Conservation (phyloP, 2,113 vertebrate species). For the Anarrhichthys ocellatus region DNA sequence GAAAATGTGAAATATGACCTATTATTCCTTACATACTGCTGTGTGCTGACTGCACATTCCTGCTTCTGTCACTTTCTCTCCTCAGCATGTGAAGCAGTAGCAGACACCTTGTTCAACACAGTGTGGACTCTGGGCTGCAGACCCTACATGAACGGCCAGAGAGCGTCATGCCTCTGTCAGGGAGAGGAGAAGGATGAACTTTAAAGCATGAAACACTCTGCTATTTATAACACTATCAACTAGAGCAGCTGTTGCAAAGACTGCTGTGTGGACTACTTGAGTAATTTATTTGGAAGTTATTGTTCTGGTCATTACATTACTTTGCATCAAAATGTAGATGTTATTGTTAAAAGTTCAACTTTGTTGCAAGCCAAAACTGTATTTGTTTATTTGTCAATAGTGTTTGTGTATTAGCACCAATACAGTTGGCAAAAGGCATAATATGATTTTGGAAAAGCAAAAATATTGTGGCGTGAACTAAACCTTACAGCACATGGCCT, state of each 20-base stretch:
- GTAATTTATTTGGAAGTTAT: conserved; percentile 71
- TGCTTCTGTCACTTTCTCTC: not conserved
- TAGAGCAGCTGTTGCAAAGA: not conserved
- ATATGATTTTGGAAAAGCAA: not conserved
- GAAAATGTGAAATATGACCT: not conserved
- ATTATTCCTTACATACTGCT: too few species aligned
- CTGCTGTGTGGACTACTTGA: conserved; percentile 32
- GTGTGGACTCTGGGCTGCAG: conserved; percentile 98
- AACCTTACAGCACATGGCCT: not conserved
- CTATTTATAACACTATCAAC: conserved; percentile 33
- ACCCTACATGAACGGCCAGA: conserved; percentile 98
- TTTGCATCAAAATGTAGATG: not conserved
- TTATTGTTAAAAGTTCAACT: conserved; percentile 4
- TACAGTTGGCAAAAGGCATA: not conserved
- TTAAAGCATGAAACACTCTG: conserved; percentile 46
- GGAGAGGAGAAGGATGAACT: conserved; percentile 95
- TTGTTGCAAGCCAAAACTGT: not conserved
- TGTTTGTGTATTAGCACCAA: not conserved
- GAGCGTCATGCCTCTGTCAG: conserved; percentile 90
- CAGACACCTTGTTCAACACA: conserved; percentile 94
- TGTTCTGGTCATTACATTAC: conserved; percentile 17
- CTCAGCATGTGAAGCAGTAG: conserved; percentile 92
- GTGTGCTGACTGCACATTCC: not conserved
- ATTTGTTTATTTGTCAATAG: not conserved
- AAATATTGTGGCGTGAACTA: not conserved